phyloP scores from a whole-genome alignment of 2,888 invertebrate species.

The Parascotia fuliginaria region DNA sequence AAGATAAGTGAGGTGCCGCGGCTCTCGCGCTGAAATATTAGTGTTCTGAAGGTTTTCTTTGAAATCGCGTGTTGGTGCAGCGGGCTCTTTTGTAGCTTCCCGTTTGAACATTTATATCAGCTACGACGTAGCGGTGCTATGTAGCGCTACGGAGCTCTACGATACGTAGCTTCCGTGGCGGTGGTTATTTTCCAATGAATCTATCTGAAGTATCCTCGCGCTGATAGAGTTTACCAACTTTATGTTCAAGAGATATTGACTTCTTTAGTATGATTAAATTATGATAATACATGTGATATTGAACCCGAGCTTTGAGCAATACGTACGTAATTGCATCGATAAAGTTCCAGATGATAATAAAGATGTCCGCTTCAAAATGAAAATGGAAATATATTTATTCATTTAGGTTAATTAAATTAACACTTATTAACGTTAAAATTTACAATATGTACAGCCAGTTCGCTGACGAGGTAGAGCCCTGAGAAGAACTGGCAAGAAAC shows the following conservation, averaged over 20 bases:
- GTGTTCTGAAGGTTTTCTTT: conserved; percentile 73
- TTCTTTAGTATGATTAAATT: conserved; percentile 6
- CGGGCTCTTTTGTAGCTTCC: conserved; percentile 55
- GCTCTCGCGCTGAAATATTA: conserved; percentile 73
- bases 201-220: conserved; percentile 6
- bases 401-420: too few species aligned
- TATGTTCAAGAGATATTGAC: conserved; percentile 1
- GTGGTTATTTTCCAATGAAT: conserved; percentile 23
- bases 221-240: conserved; percentile 4
- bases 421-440: too few species aligned
- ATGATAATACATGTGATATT: background rate
- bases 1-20: conserved; percentile 73
- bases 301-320: background rate
- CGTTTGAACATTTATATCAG: conserved; percentile 50
- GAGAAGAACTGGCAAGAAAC: too few species aligned
- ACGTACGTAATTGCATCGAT: background rate
- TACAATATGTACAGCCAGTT: too few species aligned
- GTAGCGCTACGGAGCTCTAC: conserved; percentile 17
- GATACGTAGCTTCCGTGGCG: conserved; percentile 18
- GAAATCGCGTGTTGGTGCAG: conserved; percentile 60
- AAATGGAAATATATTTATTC: too few species aligned
- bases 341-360: background rate
- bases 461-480: too few species aligned
- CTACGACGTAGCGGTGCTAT: conserved; percentile 33
- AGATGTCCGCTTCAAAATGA: background rate